Evolutionary conservation across 2,888 invertebrate genomes (phyloP).

Genomic region (Disparrhopalites patrizii): DNA sequence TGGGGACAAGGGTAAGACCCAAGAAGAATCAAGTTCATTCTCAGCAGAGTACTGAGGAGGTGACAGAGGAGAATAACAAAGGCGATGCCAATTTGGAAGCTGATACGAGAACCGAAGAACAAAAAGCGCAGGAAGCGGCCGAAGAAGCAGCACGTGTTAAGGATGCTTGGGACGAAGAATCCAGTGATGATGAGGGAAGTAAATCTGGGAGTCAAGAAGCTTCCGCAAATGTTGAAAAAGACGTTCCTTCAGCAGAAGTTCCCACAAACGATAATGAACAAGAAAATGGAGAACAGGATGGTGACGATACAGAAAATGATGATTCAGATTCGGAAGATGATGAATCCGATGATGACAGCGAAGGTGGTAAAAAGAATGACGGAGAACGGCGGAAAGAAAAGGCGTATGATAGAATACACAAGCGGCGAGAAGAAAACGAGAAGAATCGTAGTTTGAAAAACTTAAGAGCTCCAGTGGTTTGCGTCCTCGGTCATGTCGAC

Average conservation of each 20-base stretch:
- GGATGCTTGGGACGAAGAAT: slow-evolving; percentile 80
- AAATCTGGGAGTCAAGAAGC: slow-evolving; percentile 21
- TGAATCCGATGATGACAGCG: slow-evolving; percentile 55
- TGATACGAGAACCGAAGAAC: slow-evolving; percentile 43
- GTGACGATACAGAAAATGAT: slow-evolving; percentile 54
- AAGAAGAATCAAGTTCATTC: slow-evolving; percentile 65
- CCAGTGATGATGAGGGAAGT: slow-evolving; percentile 56
- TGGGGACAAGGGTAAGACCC: slow-evolving; percentile 71
- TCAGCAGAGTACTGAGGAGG: slow-evolving; percentile 38
- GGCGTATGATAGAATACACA: slow-evolving; percentile 68
- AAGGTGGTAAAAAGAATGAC: slow-evolving; percentile 60
- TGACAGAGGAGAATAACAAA: slow-evolving; percentile 8
- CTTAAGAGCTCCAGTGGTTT: slow-evolving; percentile 93
- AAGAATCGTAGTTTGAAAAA: slow-evolving; percentile 63
- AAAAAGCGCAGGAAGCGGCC: slow-evolving; percentile 50
- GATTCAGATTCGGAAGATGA: slow-evolving; percentile 54
- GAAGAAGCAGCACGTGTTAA: slow-evolving; percentile 63
- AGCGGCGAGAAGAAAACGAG: slow-evolving; percentile 66
- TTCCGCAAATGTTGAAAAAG: neutral
- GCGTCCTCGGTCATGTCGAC: slow-evolving; percentile 98
- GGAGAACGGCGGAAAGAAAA: slow-evolving; percentile 70
- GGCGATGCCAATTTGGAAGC: slow-evolving; percentile 22
- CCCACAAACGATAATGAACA: slow-evolving; percentile 4
- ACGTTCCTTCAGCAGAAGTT: neutral
- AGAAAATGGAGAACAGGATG: slow-evolving; percentile 21